Percentiles rank a stretch among this genome's conserved stretches.
phyloP scores from a whole-genome alignment of 2,113 vertebrate species.

The Sphyrna mokarran region DNA sequence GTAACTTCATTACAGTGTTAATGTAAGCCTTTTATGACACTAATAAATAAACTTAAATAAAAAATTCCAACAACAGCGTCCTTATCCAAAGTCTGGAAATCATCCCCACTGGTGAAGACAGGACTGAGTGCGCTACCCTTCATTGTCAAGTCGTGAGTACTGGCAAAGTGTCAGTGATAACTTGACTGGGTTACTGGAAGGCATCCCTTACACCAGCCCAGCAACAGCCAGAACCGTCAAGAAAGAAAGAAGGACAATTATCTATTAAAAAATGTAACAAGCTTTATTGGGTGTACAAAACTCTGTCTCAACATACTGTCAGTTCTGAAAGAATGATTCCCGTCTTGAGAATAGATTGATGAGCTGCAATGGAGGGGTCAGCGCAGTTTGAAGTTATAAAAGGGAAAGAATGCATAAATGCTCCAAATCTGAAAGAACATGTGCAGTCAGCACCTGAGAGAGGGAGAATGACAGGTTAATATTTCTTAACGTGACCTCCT shows the following conservation, averaged over 20 bases:
- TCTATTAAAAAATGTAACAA: background rate
- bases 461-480: background rate
- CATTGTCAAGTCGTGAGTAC: background rate
- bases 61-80: background rate
- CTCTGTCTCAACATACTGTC: background rate
- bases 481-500: background rate
- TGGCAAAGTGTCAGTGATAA: background rate
- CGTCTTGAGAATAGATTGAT: background rate
- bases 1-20: too few relatives aligned
- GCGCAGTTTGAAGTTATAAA: background rate
- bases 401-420: background rate
- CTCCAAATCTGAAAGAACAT: background rate
- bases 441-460: background rate
- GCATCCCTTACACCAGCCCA: background rate
- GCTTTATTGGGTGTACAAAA: background rate
- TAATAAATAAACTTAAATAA: too few relatives aligned
- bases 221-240: background rate
- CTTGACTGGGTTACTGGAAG: background rate
- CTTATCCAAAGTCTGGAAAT: background rate
- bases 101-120: too few relatives aligned
- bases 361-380: background rate
- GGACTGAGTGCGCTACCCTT: background rate
- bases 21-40: too few relatives aligned
- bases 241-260: background rate
- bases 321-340: background rate